Evolutionary conservation across 1,140 invertebrate species (phyloP), one percentile per base, ranked within the genome.

Genomic region (Diploscapter pachys): DNA sequence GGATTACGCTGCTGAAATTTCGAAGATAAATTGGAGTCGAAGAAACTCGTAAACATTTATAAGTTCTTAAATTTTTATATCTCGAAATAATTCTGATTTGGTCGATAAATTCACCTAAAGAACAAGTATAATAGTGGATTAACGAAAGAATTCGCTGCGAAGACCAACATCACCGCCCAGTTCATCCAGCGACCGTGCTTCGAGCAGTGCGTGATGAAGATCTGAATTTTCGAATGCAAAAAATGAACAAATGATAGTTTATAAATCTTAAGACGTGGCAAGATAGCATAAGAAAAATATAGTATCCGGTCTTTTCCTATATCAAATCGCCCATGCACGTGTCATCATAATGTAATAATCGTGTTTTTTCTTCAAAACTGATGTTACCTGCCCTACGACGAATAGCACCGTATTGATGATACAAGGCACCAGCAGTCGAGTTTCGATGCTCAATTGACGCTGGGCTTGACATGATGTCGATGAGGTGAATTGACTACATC

Each of bases 341-440:
- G 31, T 31, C 31, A 31, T 31, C 31, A 31, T 31, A 31, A 31
- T 31, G 31, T 31, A 31, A 31, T 31, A 1, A 31, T 31, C 31
- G 31, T 31, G n/a, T n/a, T n/a, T n/a, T n/a, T n/a, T n/a, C 1
- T 31, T 31, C 31, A 31, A 31, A 31, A 31, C 31, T 31, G 31
- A 31, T 74, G 69, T 75, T 11, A 80, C 75, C 72, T 79, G 78
- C n/a, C 79, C 79, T 2, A 80, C 66, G 5, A 80, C 79, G 63
- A 80, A 80, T n/a, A 80, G 55, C 3, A 79, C 54, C 9, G 79
- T 80, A 62, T 80, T 80, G 67, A 80, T 79, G 51, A 79, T 76
- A 64, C 79, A 80, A 4, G 79, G 79, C 61, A 79, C 67, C 9
- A 80, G 70, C 53, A 80, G 74, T 54, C 79, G 66, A n/a, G 78